Evolutionary conservation across 2,797 vertebrate genomes (phyloP), one percentile per base, ranked within the genome.

Genomic region (Phataginus tetradactyla): DNA sequence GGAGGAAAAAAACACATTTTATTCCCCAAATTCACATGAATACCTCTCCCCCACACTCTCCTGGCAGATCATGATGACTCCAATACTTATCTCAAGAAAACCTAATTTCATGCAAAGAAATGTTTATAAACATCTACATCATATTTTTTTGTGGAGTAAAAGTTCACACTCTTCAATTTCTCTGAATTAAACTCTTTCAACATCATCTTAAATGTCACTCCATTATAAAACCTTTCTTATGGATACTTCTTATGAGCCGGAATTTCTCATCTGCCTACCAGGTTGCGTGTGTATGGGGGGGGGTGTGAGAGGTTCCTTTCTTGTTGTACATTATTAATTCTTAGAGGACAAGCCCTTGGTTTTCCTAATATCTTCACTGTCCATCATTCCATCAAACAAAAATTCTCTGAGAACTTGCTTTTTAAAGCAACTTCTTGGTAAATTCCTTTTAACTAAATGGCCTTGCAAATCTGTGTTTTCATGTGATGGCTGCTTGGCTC

Each of bases 181-280:
- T 59, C 72, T 68, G 61, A 78, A 96, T 75, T 75, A 86, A 86
- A 93, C 68, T 71, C 32, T 94, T 91, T 61, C 55, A 91, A 20
- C 8, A 14, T 74, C 18, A 66, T 72, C 78, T 86, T 74, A 64
- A 64, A 91, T 59, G 32, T 55, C 37, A 74, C 27, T 71, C 21
- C 49, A 32, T 79, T 59, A 86, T 49, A 74, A 80, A 85, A 66
- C 20, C 14, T 92, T 92, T 92, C 74, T 79, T 66, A 63, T 68
- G 23, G n/a, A 87, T n/a, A 63, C 29, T 75, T 63, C 61, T 27
- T 53, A 69, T 11, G 45, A 12, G 11, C 77, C 12, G 90, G 61
- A 93, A 96, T 84, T 93, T 63, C 42, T 49, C 25, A 59, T 3
- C 39, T n/a, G 18, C 75, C 37, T 91, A 32, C 27, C 14, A 29